Evolutionary conservation across 2,888 invertebrate genomes (phyloP).

Genomic region (Fragum sueziense): DNA sequence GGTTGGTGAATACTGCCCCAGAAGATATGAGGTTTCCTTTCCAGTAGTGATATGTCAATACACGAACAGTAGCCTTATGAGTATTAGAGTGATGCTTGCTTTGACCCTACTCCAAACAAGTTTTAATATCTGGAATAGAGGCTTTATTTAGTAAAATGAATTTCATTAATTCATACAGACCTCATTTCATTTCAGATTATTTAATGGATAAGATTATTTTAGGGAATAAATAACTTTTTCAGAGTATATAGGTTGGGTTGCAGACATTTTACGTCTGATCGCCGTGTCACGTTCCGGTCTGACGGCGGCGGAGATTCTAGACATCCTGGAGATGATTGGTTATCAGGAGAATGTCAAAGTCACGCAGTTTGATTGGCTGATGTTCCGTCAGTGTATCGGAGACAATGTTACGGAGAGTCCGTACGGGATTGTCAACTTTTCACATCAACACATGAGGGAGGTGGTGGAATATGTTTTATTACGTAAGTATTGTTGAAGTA

Average conservation of each 20-base stretch:
- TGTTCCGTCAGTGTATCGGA: slow-evolving; percentile 72
- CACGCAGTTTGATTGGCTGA: slow-evolving; percentile 76
- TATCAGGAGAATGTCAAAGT: slow-evolving; percentile 74
- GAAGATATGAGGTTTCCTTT: too few relatives aligned
- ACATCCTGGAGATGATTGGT: slow-evolving; percentile 73
- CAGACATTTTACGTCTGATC: slow-evolving; percentile 78
- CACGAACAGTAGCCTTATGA: too few relatives aligned
- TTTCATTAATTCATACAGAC: too few relatives aligned
- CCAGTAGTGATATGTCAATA: too few relatives aligned
- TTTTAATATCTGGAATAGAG: too few relatives aligned
- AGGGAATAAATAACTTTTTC: slow-evolving; percentile 9
- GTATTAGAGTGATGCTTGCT: too few relatives aligned
- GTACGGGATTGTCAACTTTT: slow-evolving; percentile 75
- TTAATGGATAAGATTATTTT: too few relatives aligned
- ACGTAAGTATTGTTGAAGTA: too few relatives aligned
- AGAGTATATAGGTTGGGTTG: slow-evolving; percentile 80
- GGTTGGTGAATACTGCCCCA: too few relatives aligned
- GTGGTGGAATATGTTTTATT: slow-evolving; percentile 75
- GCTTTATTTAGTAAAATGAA: too few relatives aligned
- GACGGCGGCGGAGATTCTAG: slow-evolving; percentile 73
- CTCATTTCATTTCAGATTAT: too few relatives aligned
- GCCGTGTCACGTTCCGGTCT: slow-evolving; percentile 78
- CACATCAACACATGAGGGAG: slow-evolving; percentile 74
- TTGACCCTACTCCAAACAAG: too few relatives aligned
- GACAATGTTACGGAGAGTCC: slow-evolving; percentile 71